Percentiles rank a stretch among this genome's conserved stretches.
These are phyloP conservation scores for human DNA, from an alignment of 2,113 vertebrate genomes.

Conservation along the genomic window GRCh38 chr14:61038001-61038500, in stretches of 20 bases:
- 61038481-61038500: constrained; percentile 6
- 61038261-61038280: constrained; percentile 32
- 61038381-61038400: constrained; percentile 74
- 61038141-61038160: neutral
- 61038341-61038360: constrained; percentile 76
- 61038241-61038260: constrained; percentile 75
- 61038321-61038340: constrained; percentile 61
- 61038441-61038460: constrained; percentile 24
- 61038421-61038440: constrained; percentile 62
- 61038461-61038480: constrained; percentile 57
- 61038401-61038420: constrained; percentile 40
- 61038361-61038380: constrained; percentile 71
- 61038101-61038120: neutral
- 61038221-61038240: constrained; percentile 70
- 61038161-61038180: neutral
- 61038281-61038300: constrained; percentile 51
- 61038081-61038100: neutral
- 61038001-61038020: neutral
- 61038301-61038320: constrained; percentile 74
- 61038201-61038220: constrained; percentile 69
- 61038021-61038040: neutral
- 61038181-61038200: constrained; percentile 40
- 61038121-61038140: neutral
- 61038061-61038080: constrained; percentile 27
- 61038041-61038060: constrained; percentile 24